These are phyloP conservation scores for Drosophila lacteicornis DNA, from an alignment of 1,140 invertebrate species.

Conservation along the genomic window DNA sequence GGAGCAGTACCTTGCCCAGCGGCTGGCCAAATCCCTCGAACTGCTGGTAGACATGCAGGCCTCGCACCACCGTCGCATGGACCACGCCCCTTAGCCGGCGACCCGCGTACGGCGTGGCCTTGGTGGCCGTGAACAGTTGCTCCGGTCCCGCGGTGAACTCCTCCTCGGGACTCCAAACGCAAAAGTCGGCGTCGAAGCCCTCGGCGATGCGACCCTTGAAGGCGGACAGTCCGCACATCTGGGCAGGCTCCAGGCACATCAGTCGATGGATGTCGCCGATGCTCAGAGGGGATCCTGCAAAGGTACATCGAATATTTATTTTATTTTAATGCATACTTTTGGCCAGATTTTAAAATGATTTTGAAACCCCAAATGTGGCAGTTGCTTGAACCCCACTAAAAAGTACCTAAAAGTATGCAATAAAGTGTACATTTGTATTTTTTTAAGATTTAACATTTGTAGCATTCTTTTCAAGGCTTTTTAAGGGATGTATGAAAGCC, in stretches of 20 bases:
- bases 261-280: slow-evolving; percentile 87
- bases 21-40: slow-evolving; percentile 81
- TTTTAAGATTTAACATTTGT: background rate
- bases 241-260: slow-evolving; percentile 87
- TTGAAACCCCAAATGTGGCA: no score
- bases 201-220: slow-evolving; percentile 87
- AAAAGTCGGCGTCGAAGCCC: slow-evolving; percentile 90
- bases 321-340: no score
- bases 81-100: slow-evolving; percentile 86
- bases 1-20: slow-evolving; percentile 76
- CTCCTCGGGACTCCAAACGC: slow-evolving; percentile 89
- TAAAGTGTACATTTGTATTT: no score
- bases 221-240: slow-evolving; percentile 87
- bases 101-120: slow-evolving; percentile 87
- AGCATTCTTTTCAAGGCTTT: background rate
- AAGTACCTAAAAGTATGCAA: no score
- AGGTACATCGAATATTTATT: background rate
- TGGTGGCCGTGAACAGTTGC: slow-evolving; percentile 87
- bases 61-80: slow-evolving; percentile 87
- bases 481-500: background rate
- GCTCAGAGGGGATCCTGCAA: slow-evolving; percentile 68
- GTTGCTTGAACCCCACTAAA: no score
- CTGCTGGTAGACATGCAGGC: slow-evolving; percentile 86
- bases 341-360: no score
- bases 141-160: slow-evolving; percentile 86